Evolutionary conservation across 2,888 invertebrate genomes (phyloP).

Genomic region (Cepaea hortensis): DNA sequence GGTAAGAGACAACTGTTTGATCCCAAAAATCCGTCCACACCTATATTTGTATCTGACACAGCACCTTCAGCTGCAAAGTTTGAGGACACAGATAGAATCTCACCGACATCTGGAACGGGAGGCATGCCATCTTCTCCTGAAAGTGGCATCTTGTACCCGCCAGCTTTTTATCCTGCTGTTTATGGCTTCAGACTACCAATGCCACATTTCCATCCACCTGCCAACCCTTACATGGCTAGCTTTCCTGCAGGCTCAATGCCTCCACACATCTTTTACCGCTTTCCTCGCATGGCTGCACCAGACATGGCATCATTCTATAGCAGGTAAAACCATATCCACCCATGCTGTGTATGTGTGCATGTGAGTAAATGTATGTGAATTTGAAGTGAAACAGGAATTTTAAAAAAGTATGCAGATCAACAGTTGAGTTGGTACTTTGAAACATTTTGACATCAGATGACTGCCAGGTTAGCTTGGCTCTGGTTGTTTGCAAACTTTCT

Average conservation of each 20-base stretch:
- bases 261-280: constrained; percentile 47
- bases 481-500: no score
- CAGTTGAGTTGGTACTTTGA: no score
- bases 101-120: constrained; percentile 34
- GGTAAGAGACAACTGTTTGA: constrained; percentile 62
- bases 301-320: constrained; percentile 51
- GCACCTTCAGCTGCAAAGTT: constrained; percentile 55
- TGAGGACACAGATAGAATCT: constrained; percentile 57
- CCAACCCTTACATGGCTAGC: constrained; percentile 51
- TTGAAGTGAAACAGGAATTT: no score
- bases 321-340: constrained; percentile 13
- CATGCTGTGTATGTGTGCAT: no score
- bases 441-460: no score
- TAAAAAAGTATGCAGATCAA: no score
- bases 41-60: constrained; percentile 61
- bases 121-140: constrained; percentile 40
- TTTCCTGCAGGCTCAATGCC: constrained; percentile 48
- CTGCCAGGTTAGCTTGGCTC: no score
- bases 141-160: constrained; percentile 24
- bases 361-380: no score
- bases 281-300: constrained; percentile 51
- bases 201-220: constrained; percentile 43
- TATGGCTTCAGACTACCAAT: constrained; percentile 42
- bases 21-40: constrained; percentile 72
- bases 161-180: constrained; percentile 40